Evolutionary conservation across 2,113 vertebrate species (phyloP).

Genomic region (Limanda limanda): DNA sequence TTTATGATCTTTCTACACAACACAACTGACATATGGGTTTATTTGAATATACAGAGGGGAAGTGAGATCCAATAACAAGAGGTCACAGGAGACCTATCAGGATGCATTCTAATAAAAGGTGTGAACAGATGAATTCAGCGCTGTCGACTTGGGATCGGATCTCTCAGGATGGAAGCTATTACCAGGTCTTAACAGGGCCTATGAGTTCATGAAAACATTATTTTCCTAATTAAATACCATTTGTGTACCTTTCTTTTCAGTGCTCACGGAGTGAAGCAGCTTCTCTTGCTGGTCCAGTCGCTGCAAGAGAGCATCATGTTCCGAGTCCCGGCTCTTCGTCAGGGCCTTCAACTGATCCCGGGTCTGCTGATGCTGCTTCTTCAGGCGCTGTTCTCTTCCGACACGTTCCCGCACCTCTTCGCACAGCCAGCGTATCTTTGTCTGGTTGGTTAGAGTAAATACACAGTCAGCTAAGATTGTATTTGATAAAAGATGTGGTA

Average conservation of each 20-base stretch:
- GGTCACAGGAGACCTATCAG: background rate
- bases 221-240: background rate
- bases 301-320: slow-evolving; percentile 84
- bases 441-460: slow-evolving; percentile 48
- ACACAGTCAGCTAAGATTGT: background rate
- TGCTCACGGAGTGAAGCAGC: slow-evolving; percentile 85
- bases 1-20: too few species aligned
- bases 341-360: slow-evolving; percentile 86
- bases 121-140: too few species aligned
- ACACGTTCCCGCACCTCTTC: slow-evolving; percentile 90
- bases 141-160: too few species aligned
- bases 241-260: slow-evolving; percentile 89
- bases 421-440: slow-evolving; percentile 87
- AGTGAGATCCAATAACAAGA: background rate
- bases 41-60: background rate
- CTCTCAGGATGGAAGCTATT: background rate
- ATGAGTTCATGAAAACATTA: background rate
- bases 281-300: slow-evolving; percentile 89
- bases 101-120: too few species aligned
- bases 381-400: slow-evolving; percentile 83
- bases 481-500: background rate
- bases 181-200: background rate
- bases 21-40: background rate
- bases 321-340: slow-evolving; percentile 82
- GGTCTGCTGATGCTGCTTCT: slow-evolving; percentile 81